Conservation (phyloP, 2,888 invertebrate genomes). For the Tolmerus cingulatus region DNA sequence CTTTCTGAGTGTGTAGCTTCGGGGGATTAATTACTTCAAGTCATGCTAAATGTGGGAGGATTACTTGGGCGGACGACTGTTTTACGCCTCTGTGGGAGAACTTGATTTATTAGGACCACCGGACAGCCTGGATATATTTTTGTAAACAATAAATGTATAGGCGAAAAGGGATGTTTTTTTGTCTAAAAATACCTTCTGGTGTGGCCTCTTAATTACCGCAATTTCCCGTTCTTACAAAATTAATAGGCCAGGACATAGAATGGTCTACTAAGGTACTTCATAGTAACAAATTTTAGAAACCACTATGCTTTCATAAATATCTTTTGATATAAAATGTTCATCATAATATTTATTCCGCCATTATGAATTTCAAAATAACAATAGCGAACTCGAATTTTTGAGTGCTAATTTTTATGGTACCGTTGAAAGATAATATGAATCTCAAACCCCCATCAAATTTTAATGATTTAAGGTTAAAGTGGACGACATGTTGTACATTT, state of each 20-base stretch:
- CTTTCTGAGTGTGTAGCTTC: neutral
- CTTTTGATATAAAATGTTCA: too few relatives aligned
- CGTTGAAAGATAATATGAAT: too few relatives aligned
- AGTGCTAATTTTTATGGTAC: too few relatives aligned
- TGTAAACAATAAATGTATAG: neutral
- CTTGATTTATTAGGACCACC: neutral
- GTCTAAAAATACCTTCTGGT: neutral
- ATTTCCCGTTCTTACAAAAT: neutral
- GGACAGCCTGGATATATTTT: neutral
- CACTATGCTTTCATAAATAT: too few relatives aligned
- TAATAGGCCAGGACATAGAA: neutral
- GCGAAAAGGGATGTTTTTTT: neutral
- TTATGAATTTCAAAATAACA: too few relatives aligned
- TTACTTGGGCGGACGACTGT: neutral
- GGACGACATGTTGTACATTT: too few relatives aligned
- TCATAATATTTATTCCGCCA: too few relatives aligned
- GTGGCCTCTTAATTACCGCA: neutral
- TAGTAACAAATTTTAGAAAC: neutral
- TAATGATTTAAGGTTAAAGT: too few relatives aligned
- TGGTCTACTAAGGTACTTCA: neutral
- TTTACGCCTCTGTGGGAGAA: neutral
- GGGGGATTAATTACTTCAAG: neutral
- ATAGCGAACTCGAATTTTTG: too few relatives aligned
- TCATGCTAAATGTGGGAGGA: constrained; percentile 18
- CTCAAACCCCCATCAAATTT: too few relatives aligned